Conservation (phyloP, 2,797 vertebrate species). For the Urocyon cinereoargenteus region DNA sequence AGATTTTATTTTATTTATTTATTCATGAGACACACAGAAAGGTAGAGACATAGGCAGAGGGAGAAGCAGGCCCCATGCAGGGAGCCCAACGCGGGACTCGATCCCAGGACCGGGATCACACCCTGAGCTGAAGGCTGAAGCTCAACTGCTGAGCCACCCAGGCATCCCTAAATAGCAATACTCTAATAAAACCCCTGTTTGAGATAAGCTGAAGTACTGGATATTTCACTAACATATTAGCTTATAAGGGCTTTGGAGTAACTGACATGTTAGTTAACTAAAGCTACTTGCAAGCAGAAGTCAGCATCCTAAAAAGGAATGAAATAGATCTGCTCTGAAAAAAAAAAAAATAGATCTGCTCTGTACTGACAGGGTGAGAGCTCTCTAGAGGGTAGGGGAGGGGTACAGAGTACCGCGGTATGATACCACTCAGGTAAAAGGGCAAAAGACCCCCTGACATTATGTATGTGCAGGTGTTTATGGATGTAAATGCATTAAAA, state of each 20-base stretch:
- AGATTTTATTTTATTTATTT: no score
- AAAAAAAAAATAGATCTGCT: background rate
- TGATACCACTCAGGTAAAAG: background rate
- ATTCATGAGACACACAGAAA: no score
- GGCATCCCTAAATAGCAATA: background rate
- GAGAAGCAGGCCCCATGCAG: no score
- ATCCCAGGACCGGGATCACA: no score
- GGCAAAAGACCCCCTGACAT: background rate
- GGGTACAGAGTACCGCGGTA: no score
- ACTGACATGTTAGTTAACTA: background rate
- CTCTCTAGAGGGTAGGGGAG: background rate
- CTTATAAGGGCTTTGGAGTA: background rate
- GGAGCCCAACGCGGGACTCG: no score
- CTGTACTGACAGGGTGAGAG: fast-evolving
- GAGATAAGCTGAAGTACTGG: background rate
- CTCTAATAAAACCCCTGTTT: background rate
- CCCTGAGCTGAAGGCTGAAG: no score
- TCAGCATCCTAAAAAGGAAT: background rate
- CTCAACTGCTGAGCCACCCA: no score
- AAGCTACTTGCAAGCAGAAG: background rate
- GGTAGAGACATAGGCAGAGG: no score
- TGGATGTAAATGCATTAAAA: background rate
- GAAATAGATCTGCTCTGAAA: background rate
- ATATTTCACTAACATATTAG: background rate
- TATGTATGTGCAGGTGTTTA: background rate